Evolutionary conservation across 2,888 invertebrate species (phyloP), one percentile per base, ranked within the genome.

Genomic region (Nemotelus nigrinus): DNA sequence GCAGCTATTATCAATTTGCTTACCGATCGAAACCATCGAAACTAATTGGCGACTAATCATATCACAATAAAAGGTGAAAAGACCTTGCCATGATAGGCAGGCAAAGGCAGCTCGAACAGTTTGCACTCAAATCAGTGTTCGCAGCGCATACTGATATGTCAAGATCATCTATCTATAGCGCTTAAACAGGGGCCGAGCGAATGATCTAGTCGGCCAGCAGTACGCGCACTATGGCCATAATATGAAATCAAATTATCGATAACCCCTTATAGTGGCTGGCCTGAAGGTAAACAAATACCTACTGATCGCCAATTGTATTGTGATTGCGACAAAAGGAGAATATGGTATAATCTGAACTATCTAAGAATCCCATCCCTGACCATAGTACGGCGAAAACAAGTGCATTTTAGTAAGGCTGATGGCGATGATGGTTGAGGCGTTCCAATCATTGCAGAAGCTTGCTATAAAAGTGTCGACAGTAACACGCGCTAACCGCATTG

Each of bases 401-500:
- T 55, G 70, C 70, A 41, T 55, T 70, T 70, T 70, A 55, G 7
- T 41, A 53, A 8, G 10, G 10, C 10, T 7, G 65, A 65, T 60
- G 60, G 60, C 41, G 60, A 41, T 7, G 70, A 50, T n/a, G 70
- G 53, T 55, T 41, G 39, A 41, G 63, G 41, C 43, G 44, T 39
- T 70, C 53, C 60, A 48, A 72, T 72, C 72, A 25, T 10, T 57
- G 77, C 75, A 48, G 25, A 25, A 68, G 74, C 63, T 79, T 72
- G 78, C 67, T 65, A 47, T 43, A 76, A 63, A 78, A 65, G 55
- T 77, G 55, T 75, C 50, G 75, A 74, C 74, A 68, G 74, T 75
- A 77, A 79, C 77, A 77, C 79, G 79, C 77, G 78, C 79, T 78
- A 75, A 74, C 78, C 74, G 74, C 78, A 79, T 79, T 78, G 77